A percentile compares a stretch with the other conserved stretches of the same genome.
Evolutionary conservation across 2,888 invertebrate species (phyloP).

Genomic region (Pheosia tremula): DNA sequence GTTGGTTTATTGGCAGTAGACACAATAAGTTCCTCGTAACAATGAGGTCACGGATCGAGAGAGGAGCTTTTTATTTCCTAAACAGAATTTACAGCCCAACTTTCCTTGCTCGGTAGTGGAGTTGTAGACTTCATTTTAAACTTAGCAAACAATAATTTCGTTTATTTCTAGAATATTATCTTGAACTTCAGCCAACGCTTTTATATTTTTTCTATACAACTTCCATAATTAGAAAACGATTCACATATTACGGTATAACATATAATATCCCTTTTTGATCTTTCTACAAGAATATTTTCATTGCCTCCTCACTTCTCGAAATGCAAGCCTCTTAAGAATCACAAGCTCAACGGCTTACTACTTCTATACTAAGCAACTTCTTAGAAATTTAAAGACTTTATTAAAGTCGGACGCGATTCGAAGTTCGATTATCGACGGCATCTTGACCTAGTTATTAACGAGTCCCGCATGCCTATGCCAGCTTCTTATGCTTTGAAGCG

Average conservation of each 20-base stretch:
- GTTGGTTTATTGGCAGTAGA: conserved; percentile 15
- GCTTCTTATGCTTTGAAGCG: background rate
- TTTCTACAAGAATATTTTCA: no score
- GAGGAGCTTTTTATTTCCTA: conserved; percentile 2
- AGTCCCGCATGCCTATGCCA: conserved; percentile 1
- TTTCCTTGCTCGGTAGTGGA: background rate
- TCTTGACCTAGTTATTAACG: conserved; percentile 12
- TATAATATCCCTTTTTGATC: no score
- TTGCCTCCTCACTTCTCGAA: no score
- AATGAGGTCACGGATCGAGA: conserved; percentile 7
- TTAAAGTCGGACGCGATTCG: conserved; percentile 11
- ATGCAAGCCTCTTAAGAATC: no score
- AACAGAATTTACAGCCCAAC: background rate
- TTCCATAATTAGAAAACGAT: no score
- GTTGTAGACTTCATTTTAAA: background rate
- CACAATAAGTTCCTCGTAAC: conserved; percentile 10
- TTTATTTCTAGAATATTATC: background rate
- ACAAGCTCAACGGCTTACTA: background rate
- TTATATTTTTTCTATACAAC: no score
- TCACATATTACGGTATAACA: no score
- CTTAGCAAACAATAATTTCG: background rate
- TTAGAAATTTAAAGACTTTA: conserved; percentile 4
- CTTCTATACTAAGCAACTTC: conserved; percentile 2
- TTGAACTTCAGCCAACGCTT: no score
- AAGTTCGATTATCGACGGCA: conserved; percentile 19